Conservation (phyloP, 2,888 invertebrate genomes). For the Diploptera punctata region DNA sequence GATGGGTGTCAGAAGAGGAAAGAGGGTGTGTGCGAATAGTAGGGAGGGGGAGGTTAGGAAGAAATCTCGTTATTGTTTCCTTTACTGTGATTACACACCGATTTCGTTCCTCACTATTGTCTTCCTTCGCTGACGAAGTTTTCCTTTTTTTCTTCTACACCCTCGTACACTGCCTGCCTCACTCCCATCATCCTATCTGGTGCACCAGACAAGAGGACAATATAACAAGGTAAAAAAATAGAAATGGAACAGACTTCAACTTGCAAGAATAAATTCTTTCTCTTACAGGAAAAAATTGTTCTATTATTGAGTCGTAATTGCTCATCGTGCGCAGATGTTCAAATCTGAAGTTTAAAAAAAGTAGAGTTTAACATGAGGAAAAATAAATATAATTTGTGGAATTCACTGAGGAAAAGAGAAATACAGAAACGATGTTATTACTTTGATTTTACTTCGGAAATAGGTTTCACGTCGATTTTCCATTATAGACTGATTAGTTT, state of each 20-base stretch:
- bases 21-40: background rate
- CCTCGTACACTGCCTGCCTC: background rate
- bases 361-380: no score
- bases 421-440: no score
- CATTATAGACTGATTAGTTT: no score
- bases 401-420: no score
- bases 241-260: constrained; percentile 5
- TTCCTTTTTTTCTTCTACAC: constrained; percentile 6
- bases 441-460: no score
- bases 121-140: constrained; percentile 10
- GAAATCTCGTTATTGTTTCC: constrained; percentile 30
- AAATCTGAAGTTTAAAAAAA: no score
- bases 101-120: constrained; percentile 25
- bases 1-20: constrained; percentile 23
- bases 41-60: background rate
- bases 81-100: constrained; percentile 27
- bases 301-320: no score
- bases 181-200: background rate
- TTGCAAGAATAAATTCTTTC: background rate
- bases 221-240: constrained; percentile 20
- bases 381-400: no score
- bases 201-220: constrained; percentile 16
- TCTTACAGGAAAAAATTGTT: background rate
- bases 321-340: no score
- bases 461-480: no score